Conservation (phyloP, 2,797 vertebrate species). For the Coregonus suidteri region DNA sequence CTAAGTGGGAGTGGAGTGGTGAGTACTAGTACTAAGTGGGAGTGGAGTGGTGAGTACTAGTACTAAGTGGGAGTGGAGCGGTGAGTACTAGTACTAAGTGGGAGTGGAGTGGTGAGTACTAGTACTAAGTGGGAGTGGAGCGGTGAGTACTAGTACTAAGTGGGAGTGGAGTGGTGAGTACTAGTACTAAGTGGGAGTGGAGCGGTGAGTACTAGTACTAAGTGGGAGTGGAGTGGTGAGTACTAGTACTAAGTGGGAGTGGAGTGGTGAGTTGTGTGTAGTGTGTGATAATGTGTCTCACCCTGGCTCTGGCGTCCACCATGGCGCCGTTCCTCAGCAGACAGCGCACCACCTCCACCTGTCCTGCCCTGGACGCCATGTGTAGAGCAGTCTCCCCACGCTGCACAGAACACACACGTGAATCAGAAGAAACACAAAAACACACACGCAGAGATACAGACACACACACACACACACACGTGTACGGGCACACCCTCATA, state of each 20-base stretch:
- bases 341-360: constrained; percentile 97
- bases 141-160: no score
- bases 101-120: no score
- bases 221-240: no score
- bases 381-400: constrained; percentile 95
- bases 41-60: no score
- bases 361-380: constrained; percentile 96
- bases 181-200: no score
- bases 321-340: constrained; percentile 94
- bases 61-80: no score
- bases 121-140: no score
- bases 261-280: neutral
- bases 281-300: constrained; percentile 63
- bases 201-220: no score
- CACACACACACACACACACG: constrained; percentile 1
- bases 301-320: constrained; percentile 95
- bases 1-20: no score
- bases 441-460: neutral
- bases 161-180: no score
- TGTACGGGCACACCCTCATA: neutral
- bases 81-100: no score
- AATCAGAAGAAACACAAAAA: neutral
- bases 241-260: neutral
- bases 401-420: constrained; percentile 62
- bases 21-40: no score